Base-by-base conservation (phyloP, 1,140 invertebrate species). In the Goniozus legneri region DNA sequence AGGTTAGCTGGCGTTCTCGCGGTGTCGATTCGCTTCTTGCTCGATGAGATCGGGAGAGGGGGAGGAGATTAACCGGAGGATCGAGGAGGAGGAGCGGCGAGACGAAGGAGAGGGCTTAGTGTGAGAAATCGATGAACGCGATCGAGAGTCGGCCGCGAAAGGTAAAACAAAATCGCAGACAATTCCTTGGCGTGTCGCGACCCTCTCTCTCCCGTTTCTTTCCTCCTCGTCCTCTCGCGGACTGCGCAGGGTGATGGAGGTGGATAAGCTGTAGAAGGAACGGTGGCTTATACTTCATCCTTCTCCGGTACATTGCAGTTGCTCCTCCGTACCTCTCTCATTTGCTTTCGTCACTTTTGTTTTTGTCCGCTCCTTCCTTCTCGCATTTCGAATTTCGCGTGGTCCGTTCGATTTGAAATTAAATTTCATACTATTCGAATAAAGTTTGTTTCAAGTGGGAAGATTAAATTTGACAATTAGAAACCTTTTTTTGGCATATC, bases 111-210 rank as follows among this genome's bases (percentile, higher is more conserved):
- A n/a, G n/a, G n/a, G n/a, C n/a, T n/a, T n/a, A n/a, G 71, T 72
- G 72, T 71, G 72, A 75, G 72, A 72, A 75, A 75, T 75, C 72
- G 69, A 75, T 69, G 69, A 71, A 65, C 65, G 53, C 68, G 67
- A 75, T 75, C 72, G 70, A 63, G 58, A 61, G 55, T 56, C 58
- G 56, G 58, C 54, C 49, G 56, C 59, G 56, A 49, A 50, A 57
- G 60, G 54, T 63, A 63, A 66, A 67, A 67, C 62, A 59, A 67
- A 69, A 69, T 69, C 58, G 59, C 66, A 66, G 62, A 69, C 65
- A 61, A 63, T 64, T 68, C 54, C 55, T 56, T 58, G 52, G 54
- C 57, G 54, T 56, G 62, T 60, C 57, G 55, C 56, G 55, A 42
- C 54, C 33, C 43, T 51, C 37, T 50, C 42, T 48, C 24, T 45